phyloP scores from a whole-genome alignment of 2,888 invertebrate genomes.

The Syrista parreyssii region DNA sequence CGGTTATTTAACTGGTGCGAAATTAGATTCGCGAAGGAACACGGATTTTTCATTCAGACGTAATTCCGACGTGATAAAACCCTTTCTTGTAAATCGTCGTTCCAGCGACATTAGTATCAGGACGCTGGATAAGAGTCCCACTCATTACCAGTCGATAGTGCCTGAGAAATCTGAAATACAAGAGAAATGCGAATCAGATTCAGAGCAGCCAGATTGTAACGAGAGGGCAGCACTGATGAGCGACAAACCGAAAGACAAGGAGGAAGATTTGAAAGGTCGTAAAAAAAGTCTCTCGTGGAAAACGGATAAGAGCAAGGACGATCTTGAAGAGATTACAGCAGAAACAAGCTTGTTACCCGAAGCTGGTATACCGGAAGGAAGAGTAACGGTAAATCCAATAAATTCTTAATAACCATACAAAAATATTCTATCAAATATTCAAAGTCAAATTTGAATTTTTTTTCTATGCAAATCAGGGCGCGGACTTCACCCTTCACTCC shows the following conservation, averaged over 20 bases:
- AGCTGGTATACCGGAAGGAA: constrained; percentile 34
- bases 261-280: constrained; percentile 43
- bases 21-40: constrained; percentile 53
- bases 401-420: neutral
- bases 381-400: constrained; percentile 41
- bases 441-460: constrained; percentile 1
- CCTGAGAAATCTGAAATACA: constrained; percentile 47
- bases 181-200: constrained; percentile 60
- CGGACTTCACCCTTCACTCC: constrained; percentile 67
- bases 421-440: neutral
- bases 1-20: constrained; percentile 40
- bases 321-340: constrained; percentile 61
- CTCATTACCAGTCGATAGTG: constrained; percentile 44
- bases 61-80: constrained; percentile 53
- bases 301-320: constrained; percentile 49
- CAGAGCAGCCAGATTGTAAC: constrained; percentile 58
- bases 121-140: constrained; percentile 54
- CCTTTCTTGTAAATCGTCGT: constrained; percentile 51
- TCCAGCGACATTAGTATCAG: constrained; percentile 58
- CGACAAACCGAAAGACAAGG: constrained; percentile 45
- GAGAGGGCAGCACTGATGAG: constrained; percentile 58
- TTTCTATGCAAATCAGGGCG: constrained; percentile 37
- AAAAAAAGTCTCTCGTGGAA: constrained; percentile 67
- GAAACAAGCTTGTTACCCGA: constrained; percentile 62
- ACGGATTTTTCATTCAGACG: constrained; percentile 55